Percentiles rank a stretch among this genome's conserved stretches.
phyloP scores from a whole-genome alignment of 30 jellyfish, hydroid and myxozoan genomes.

The Morbakka virulenta region DNA sequence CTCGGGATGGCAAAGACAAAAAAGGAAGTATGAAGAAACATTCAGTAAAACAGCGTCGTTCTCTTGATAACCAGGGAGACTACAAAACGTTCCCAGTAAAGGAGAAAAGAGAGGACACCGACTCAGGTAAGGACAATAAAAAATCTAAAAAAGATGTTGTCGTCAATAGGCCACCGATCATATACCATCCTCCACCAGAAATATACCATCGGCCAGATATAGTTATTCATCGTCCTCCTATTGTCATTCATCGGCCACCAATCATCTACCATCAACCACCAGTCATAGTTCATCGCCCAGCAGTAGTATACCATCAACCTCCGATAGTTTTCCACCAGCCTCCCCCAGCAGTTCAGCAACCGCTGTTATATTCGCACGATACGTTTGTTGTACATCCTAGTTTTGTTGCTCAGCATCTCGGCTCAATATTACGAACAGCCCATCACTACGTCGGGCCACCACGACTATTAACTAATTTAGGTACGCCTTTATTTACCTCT shows the following conservation, averaged over 20 bases:
- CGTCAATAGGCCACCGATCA: slow-evolving; percentile 94
- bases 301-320: slow-evolving; percentile 92
- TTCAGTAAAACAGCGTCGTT: slow-evolving; percentile 7
- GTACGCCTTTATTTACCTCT: slow-evolving; percentile 63
- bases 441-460: slow-evolving; percentile 97
- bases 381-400: slow-evolving; percentile 93
- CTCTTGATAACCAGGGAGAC: neutral
- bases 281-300: slow-evolving; percentile 83
- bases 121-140: slow-evolving; percentile 62
- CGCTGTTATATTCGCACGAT: slow-evolving; percentile 75
- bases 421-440: slow-evolving; percentile 88
- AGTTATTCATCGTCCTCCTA: slow-evolving; percentile 83
- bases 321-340: slow-evolving; percentile 91
- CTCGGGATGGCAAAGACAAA: neutral
- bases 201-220: slow-evolving; percentile 94
- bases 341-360: slow-evolving; percentile 93
- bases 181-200: slow-evolving; percentile 98
- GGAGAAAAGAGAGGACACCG: slow-evolving; percentile 45
- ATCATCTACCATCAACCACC: slow-evolving; percentile 91
- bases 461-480: slow-evolving; percentile 75
- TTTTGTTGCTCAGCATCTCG: slow-evolving; percentile 96
- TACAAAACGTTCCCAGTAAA: neutral
- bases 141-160: slow-evolving; percentile 91
- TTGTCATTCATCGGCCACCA: slow-evolving; percentile 86
- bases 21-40: neutral